These are phyloP conservation scores for Phocoena phocoena DNA, from an alignment of 2,113 vertebrate species.

Conservation along the genomic window DNA sequence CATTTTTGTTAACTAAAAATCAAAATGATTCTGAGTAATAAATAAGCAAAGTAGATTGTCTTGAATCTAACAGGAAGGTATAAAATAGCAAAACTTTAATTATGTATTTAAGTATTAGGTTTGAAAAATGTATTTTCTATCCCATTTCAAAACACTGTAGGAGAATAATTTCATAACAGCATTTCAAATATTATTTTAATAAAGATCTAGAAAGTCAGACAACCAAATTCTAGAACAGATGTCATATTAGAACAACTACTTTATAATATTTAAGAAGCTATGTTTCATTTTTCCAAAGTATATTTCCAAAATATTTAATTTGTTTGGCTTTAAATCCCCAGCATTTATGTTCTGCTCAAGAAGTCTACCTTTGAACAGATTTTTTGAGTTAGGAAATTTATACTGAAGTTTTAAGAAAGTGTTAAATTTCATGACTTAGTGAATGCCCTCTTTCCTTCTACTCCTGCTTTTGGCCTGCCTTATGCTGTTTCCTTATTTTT, in stretches of 20 bases:
- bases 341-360: neutral
- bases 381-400: neutral
- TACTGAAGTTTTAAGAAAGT: neutral
- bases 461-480: neutral
- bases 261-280: neutral
- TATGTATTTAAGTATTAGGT: neutral
- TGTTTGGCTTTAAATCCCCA: neutral
- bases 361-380: neutral
- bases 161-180: neutral
- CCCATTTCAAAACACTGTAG: neutral
- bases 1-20: conserved; percentile 18
- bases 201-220: neutral
- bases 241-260: neutral
- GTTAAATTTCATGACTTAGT: neutral
- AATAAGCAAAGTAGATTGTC: neutral
- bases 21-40: neutral
- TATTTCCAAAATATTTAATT: neutral
- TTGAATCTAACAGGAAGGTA: neutral
- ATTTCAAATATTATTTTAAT: neutral
- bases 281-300: neutral
- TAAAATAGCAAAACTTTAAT: neutral
- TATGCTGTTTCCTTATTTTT: neutral
- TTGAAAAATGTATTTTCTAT: neutral
- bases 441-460: neutral
- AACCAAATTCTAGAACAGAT: neutral